Evolutionary conservation across 2,888 invertebrate species (phyloP), one percentile per base, ranked within the genome.

Genomic region (Andrena trimmerana): DNA sequence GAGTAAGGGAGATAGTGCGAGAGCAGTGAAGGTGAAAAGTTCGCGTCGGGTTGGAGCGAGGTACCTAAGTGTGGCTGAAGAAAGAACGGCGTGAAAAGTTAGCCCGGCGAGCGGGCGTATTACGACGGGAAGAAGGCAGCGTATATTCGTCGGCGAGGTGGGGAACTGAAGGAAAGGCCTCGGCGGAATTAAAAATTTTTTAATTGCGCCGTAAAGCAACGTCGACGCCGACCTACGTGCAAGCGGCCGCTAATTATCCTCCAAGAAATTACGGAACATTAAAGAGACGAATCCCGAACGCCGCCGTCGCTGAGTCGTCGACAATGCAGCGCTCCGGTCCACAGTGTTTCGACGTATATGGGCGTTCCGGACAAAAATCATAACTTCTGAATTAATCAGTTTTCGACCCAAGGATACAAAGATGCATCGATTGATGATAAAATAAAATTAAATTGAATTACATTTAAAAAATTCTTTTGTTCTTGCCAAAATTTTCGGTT

Each of bases 171-270:
- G n/a, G 16, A 4, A 29, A 8, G 54, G 54, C 36, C 27, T 31
- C 50, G 13, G 69, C 33, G 68, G 57, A 72, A 81, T 81, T 42
- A 75, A 81, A 81, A 76, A 76, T 31, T 76, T 76, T 83, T 83
- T 83, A 83, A 83, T 83, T 83, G 82, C 81, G 81, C 68, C 71
- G 81, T 83, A 69, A 81, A 78, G 62, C 74, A 52, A 24, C 63
- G 54, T 42, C 48, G 70, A 29, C 69, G 72, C 10, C 8, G 57
- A 27, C 36, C 29, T 59, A 68, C 68, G 31, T 48, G 71, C 81
- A 31, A 72, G 71, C 65, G 72, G 72, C 13, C 62, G 82, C 83
- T 83, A 82, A 83, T 83, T 83, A 83, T 77, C 77, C 70, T 67
- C 66, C 42, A 77, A 82, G 82, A 81, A 82, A 82, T 84, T 84